These are phyloP conservation scores for Brenthis hecate DNA, from an alignment of 2,888 invertebrate species.

Conservation along the genomic window DNA sequence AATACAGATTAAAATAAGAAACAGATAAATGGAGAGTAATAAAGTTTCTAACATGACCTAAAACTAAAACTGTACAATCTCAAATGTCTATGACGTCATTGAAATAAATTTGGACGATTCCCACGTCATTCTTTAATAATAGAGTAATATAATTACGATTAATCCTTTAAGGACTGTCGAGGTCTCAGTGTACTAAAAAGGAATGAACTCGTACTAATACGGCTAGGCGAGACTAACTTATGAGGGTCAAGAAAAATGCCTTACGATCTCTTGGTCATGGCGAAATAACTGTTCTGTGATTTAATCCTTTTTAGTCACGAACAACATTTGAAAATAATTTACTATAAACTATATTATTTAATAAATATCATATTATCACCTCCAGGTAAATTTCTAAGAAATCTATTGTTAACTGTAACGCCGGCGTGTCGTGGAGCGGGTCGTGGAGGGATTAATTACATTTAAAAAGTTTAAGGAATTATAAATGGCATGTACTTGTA, in stretches of 20 bases:
- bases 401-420: too few species aligned
- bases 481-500: too few species aligned
- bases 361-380: too few species aligned
- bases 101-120: conserved; percentile 64
- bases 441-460: too few species aligned
- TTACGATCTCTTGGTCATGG: conserved; percentile 32
- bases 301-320: too few species aligned
- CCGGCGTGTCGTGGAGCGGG: too few species aligned
- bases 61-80: conserved; percentile 33
- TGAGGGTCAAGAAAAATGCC: conserved; percentile 38
- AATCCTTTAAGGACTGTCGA: conserved; percentile 63
- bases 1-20: not conserved
- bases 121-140: conserved; percentile 63
- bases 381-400: too few species aligned
- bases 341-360: too few species aligned
- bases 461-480: too few species aligned
- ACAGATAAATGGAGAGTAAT: not conserved
- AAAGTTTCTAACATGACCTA: conserved; percentile 23
- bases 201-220: conserved; percentile 51
- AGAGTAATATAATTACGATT: conserved; percentile 60
- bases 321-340: too few species aligned
- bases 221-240: conserved; percentile 48
- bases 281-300: conserved; percentile 8
- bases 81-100: conserved; percentile 60
- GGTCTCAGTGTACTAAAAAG: conserved; percentile 57